Base-by-base conservation (phyloP, 1,140 invertebrate species). In the Platyscapa corneri region DNA sequence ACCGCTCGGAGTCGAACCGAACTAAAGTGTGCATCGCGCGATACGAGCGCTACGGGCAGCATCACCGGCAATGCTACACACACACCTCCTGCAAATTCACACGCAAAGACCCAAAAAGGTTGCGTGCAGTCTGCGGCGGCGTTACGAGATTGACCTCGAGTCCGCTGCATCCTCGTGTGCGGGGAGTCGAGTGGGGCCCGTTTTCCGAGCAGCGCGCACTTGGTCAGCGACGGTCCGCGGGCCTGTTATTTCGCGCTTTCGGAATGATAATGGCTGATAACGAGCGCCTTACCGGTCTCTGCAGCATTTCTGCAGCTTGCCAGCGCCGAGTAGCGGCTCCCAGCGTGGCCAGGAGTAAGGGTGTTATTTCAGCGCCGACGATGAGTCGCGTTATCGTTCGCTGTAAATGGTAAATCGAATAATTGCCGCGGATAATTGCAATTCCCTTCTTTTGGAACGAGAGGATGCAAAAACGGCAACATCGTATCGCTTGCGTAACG, bases 101-200 rank as follows among this genome's bases (percentile, higher is more conserved):
- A 88, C 88, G 89, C 89, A 88, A 90, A 89, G 87, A 87, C 88
- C 87, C 88, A 90, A 90, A 90, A 89, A 89, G 86, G 89, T 90
- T 90, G 88, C 89, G 89, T 90, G 89, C 89, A 84, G 75, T 74
- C 72, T 53, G 78, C 60, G 53, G 82, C 75, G 81, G 70, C 78
- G 87, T 42, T 46, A 67, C 10, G 23, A 42, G 64, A 65, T 67
- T 46, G 46, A 46, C 30, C 34, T 46, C 78, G n/a, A 79, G 46
- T 75, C 30, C 10, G 30, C 46, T n/a, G 37, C 23, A 46, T n/a
- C n/a, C n/a, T n/a, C n/a, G n/a, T n/a, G 30, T 7, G 18, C 18
- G 16, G 0, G 16, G 34, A 70, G 34, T 7, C 18, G 70, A 12
- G 32, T 72, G 56, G 10, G 27, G 10, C 27, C 20, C 56, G 27